Evolutionary conservation across 1,140 invertebrate genomes (phyloP), one percentile per base, ranked within the genome.

Genomic region (Tribolium castaneum): DNA sequence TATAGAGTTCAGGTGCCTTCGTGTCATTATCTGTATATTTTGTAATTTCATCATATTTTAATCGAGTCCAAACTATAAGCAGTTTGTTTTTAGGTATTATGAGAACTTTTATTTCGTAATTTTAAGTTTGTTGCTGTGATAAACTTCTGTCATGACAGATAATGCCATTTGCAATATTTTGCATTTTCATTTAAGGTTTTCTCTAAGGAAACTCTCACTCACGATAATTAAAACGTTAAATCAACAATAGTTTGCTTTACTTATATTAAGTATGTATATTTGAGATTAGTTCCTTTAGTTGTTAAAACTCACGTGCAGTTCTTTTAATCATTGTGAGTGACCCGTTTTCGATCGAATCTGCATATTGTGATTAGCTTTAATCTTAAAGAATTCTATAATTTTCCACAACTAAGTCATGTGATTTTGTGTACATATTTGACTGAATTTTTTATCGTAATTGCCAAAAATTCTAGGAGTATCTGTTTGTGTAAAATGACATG

Each of bases 111-210:
- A 66, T 78, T 52, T 70, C 51, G 14, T 76, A 80, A 71, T 70
- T 77, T 80, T 82, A 80, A 81, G 79, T 82, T 81, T 78, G 19
- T 79, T 82, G 70, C 82, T 83, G 82, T 83, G 82, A 83, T 83
- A 83, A 78, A 70, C 75, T 77, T 80, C 77, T 79, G 75, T 83
- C 82, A 83, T 83, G 82, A 83, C 82, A 83, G 77, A 75, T 80
- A 77, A 79, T 75, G 75, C 78, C 80, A 81, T 81, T 77, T 74
- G 59, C 59, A 66, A 66, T 35, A 14, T 66, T 66, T 34, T 66
- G 30, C 59, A 66, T 14, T 14, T 35, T 30, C 30, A 34, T 35
- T 66, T 66, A 22, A 25, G 54, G 52, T 13, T 54, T 54, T 54
- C 10, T 22, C 5, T 59, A 59, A 59, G 10, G 19, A 35, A 66